These are phyloP conservation scores for Chelmon rostratus DNA, from an alignment of 2,797 vertebrate species.

Conservation along the genomic window DNA sequence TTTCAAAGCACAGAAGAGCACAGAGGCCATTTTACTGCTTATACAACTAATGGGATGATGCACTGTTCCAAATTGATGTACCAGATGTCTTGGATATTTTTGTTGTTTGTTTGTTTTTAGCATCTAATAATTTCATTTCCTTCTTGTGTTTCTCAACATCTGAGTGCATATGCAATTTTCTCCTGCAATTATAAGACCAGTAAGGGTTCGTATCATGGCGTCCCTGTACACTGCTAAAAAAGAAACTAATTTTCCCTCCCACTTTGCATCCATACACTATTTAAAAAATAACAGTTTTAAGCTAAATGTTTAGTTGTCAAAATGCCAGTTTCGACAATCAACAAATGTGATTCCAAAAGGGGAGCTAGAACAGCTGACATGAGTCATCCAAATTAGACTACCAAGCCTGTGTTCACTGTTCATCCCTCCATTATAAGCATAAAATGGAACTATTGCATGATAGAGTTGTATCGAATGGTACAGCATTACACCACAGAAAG, in stretches of 20 bases:
- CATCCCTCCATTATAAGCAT: not conserved
- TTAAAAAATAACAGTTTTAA: not conserved
- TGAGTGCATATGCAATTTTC: conserved; percentile 6
- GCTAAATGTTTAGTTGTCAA: not conserved
- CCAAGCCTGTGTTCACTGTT: not conserved
- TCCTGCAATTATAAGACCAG: too few relatives aligned
- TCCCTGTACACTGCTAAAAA: not conserved
- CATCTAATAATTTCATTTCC: not conserved
- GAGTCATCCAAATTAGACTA: not conserved
- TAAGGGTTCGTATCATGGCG: not conserved
- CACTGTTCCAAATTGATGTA: not conserved
- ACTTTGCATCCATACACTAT: not conserved
- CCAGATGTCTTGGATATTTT: not conserved
- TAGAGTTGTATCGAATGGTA: conserved; percentile 6
- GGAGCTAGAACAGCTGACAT: not conserved
- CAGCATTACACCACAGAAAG: not conserved
- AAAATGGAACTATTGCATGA: not conserved
- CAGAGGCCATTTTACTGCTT: not conserved
- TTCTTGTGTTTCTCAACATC: not conserved
- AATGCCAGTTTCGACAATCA: not conserved
- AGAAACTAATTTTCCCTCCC: not conserved
- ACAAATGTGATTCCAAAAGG: not conserved
- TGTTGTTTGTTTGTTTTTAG: not conserved
- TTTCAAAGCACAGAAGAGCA: not conserved
- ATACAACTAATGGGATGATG: not conserved